These are phyloP conservation scores for Lepidocolaptes lacrymiger DNA, from an alignment of 2,797 vertebrate species.

Conservation along the genomic window DNA sequence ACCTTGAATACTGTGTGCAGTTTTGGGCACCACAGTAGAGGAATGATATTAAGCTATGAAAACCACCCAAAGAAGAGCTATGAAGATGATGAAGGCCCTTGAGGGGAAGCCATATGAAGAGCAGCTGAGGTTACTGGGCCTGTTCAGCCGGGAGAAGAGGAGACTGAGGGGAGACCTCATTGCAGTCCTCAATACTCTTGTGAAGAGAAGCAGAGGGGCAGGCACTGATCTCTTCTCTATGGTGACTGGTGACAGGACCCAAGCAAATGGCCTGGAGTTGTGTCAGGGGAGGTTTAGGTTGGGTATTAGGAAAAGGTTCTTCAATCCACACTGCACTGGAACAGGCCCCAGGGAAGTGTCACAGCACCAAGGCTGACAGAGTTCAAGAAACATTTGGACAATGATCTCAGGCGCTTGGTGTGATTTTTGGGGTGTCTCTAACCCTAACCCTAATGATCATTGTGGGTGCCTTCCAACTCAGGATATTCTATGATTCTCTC, in stretches of 20 bases:
- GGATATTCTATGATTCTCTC: not conserved
- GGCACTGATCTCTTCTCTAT: not conserved
- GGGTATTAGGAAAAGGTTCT: not conserved
- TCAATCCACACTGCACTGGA: not conserved
- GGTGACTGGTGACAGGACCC: rapidly evolving
- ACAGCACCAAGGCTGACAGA: not conserved
- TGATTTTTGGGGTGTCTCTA: not conserved
- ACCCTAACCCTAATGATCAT: too few relatives aligned
- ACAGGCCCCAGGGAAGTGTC: not conserved
- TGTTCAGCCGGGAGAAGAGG: not conserved
- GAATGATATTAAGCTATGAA: not conserved
- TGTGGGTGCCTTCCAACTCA: not conserved
- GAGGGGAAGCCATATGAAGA: rapidly evolving
- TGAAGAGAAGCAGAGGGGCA: rapidly evolving
- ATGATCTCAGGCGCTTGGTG: not conserved
- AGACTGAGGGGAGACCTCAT: rapidly evolving
- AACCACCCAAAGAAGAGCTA: rapidly evolving
- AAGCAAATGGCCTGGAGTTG: rapidly evolving
- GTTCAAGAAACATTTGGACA: not conserved
- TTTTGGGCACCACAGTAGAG: rapidly evolving
- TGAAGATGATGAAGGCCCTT: not conserved
- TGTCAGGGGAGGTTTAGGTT: not conserved
- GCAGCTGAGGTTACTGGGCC: rapidly evolving
- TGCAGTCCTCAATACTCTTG: rapidly evolving
- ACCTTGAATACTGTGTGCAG: rapidly evolving